These are phyloP conservation scores for Phacellophora camtschatica DNA, from an alignment of 30 jellyfish, hydroid and myxozoan genomes.

Conservation along the genomic window DNA sequence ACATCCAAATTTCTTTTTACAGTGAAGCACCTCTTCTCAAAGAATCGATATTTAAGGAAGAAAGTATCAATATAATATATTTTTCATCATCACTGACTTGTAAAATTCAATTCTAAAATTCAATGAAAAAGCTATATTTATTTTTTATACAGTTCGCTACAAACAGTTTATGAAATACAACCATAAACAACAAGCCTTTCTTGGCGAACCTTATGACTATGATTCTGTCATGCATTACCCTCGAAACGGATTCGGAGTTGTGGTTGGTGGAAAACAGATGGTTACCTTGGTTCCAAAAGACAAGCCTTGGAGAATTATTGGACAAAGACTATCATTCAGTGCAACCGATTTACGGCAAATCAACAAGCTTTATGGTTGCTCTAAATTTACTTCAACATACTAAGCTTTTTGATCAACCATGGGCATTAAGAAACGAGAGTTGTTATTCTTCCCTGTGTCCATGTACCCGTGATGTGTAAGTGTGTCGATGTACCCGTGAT, in stretches of 20 bases:
- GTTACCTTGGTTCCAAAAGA: constrained; percentile 29
- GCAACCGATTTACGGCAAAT: constrained; percentile 40
- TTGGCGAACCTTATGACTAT: constrained; percentile 60
- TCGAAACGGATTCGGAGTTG: constrained; percentile 28
- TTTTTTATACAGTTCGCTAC: constrained; percentile 14
- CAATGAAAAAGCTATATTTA: no score
- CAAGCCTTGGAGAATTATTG: constrained; percentile 43
- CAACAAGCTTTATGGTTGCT: constrained; percentile 40
- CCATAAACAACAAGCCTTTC: constrained; percentile 40
- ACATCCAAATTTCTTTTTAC: no score
- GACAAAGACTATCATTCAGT: constrained; percentile 48
- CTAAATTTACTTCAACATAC: not conserved
- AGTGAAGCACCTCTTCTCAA: no score
- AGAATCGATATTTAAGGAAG: no score
- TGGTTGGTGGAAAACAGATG: not conserved
- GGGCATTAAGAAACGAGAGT: no score
- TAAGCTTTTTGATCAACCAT: no score
- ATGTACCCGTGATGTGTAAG: no score
- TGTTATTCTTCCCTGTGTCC: no score
- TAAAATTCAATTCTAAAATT: no score
- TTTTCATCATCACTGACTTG: no score
- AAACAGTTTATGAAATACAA: constrained; percentile 44
- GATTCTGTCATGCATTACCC: constrained; percentile 65
- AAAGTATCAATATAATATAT: no score
- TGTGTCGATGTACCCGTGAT: no score